phyloP scores from a whole-genome alignment of 2,888 invertebrate species.

The Caenorhabditis sinica region DNA sequence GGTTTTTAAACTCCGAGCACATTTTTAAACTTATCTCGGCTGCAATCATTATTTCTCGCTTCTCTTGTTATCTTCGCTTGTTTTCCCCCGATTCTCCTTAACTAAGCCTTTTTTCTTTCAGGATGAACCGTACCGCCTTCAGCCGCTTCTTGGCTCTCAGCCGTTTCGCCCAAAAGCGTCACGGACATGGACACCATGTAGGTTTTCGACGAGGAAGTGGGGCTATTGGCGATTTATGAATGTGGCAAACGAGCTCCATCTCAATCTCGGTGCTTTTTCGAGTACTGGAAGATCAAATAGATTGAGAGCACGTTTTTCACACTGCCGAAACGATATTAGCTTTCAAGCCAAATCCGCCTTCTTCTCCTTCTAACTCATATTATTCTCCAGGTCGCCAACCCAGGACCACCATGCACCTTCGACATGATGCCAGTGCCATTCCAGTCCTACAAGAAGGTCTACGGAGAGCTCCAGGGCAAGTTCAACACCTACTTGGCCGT shows the following conservation, averaged over 20 bases:
- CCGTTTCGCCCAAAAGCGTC: conserved; percentile 71
- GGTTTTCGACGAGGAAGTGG: not conserved
- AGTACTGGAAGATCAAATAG: too few relatives aligned
- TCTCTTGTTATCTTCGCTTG: not conserved
- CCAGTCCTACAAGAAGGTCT: conserved; percentile 78
- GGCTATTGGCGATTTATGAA: too few relatives aligned
- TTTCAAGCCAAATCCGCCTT: too few relatives aligned
- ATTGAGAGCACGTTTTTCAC: too few relatives aligned
- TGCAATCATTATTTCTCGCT: not conserved
- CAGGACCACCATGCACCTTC: conserved; percentile 77
- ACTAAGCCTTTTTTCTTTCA: conserved; percentile 38
- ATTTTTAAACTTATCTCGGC: too few relatives aligned
- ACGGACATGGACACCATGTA: conserved; percentile 71
- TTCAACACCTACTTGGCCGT: conserved; percentile 78
- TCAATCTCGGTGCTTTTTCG: too few relatives aligned
- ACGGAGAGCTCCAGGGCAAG: conserved; percentile 78
- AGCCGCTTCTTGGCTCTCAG: conserved; percentile 73
- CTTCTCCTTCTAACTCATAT: not conserved
- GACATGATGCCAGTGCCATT: conserved; percentile 78
- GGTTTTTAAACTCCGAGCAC: too few relatives aligned
- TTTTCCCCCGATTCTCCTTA: not conserved
- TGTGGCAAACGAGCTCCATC: too few relatives aligned
- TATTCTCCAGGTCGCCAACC: conserved; percentile 70
- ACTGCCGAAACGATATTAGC: too few relatives aligned
- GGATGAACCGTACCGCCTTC: conserved; percentile 73